Conservation (phyloP, 2,113 vertebrate genomes). For the Atractosteus spatula region DNA sequence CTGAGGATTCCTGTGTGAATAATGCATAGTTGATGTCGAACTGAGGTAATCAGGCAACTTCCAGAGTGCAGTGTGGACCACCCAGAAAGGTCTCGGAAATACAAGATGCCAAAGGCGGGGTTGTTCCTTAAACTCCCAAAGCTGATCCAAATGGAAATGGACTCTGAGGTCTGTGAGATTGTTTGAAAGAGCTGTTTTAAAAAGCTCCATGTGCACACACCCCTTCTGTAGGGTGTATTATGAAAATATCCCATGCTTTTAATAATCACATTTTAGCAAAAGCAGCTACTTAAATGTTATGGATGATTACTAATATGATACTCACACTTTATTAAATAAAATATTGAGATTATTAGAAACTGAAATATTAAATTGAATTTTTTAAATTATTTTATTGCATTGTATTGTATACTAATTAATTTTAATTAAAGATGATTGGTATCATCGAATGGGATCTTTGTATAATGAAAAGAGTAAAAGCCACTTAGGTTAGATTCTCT, state of each 20-base stretch:
- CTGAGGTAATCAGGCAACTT: neutral
- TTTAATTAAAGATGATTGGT: no score
- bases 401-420: no score
- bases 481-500: no score
- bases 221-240: constrained; percentile 19
- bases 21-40: neutral
- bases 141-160: neutral
- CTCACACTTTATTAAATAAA: no score
- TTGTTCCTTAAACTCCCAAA: neutral
- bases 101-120: constrained; percentile 5
- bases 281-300: constrained; percentile 19
- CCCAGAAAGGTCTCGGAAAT: constrained; percentile 13
- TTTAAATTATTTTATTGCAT: no score
- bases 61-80: constrained; percentile 12
- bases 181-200: constrained; percentile 27
- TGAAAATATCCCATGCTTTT: constrained; percentile 23
- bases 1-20: constrained; percentile 3
- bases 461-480: no score
- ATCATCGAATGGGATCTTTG: no score
- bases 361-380: no score
- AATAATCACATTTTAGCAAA: constrained; percentile 34
- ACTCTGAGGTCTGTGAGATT: neutral
- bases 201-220: constrained; percentile 16
- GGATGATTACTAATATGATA: constrained; percentile 5
- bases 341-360: no score